Evolutionary conservation across 2,113 vertebrate species (phyloP).

Genomic region (Sclerurus mexicanus): DNA sequence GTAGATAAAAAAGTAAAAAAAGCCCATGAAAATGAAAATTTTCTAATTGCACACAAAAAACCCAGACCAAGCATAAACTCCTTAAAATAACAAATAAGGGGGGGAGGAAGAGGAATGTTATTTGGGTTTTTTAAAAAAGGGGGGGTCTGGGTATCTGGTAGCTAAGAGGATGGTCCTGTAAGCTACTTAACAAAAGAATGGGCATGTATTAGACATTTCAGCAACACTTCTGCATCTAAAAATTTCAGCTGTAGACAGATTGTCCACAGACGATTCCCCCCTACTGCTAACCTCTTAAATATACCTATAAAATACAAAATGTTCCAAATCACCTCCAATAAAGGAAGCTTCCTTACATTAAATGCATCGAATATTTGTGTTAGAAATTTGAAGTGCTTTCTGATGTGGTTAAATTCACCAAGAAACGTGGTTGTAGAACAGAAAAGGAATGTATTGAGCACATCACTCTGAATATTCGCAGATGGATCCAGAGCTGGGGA

Average conservation of each 20-base stretch:
- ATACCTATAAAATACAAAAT: constrained; percentile 70
- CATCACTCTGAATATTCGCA: constrained; percentile 54
- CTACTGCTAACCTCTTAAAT: constrained; percentile 57
- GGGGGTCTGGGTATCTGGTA: not conserved
- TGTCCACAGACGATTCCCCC: constrained; percentile 69
- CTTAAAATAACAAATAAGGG: not conserved
- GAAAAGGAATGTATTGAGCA: constrained; percentile 40
- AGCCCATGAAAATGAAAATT: not conserved
- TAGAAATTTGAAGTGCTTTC: constrained; percentile 51
- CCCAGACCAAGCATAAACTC: not conserved
- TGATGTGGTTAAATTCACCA: constrained; percentile 60
- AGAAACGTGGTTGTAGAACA: constrained; percentile 26
- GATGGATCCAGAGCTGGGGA: not conserved
- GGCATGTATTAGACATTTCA: constrained; percentile 58
- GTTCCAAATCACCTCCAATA: constrained; percentile 48
- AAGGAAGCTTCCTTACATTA: constrained; percentile 58
- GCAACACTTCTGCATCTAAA: constrained; percentile 64
- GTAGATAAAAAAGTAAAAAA: not conserved
- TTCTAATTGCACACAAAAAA: not conserved
- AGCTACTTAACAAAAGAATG: constrained; percentile 68
- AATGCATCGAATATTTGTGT: constrained; percentile 49
- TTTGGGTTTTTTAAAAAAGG: not conserved
- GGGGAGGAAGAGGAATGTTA: not conserved
- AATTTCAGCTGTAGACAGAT: constrained; percentile 73
- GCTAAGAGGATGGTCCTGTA: constrained; percentile 61